Percentiles rank a stretch among this genome's conserved stretches.
Conservation (phyloP, 2,888 invertebrate genomes). For the Parochlus steinenii region DNA sequence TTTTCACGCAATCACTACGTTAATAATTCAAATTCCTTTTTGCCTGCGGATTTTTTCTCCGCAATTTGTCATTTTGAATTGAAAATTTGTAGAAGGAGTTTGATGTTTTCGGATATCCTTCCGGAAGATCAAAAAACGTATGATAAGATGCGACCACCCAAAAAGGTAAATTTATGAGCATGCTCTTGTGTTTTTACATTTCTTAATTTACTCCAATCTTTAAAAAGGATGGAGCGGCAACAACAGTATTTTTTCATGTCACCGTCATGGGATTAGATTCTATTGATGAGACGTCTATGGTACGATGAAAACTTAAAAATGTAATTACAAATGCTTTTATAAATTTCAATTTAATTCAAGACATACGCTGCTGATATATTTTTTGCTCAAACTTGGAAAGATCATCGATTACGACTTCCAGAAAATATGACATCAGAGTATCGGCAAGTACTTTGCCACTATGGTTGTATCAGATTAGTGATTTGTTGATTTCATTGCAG, state of each 20-base stretch:
- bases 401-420: conserved; percentile 65
- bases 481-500: too few relatives aligned
- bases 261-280: conserved; percentile 92
- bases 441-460: conserved; percentile 33
- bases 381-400: conserved; percentile 88
- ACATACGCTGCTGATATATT: conserved; percentile 85
- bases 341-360: conserved; percentile 27
- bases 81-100: conserved; percentile 46
- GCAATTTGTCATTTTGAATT: too few relatives aligned
- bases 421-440: conserved; percentile 90
- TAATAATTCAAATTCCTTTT: too few relatives aligned
- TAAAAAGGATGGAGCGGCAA: conserved; percentile 75
- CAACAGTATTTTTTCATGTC: conserved; percentile 78
- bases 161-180: too few relatives aligned
- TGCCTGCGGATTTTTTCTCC: too few relatives aligned
- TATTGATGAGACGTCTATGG: conserved; percentile 92
- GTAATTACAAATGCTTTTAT: neutral
- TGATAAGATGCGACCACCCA: conserved; percentile 87
- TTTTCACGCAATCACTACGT: too few relatives aligned
- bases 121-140: conserved; percentile 75
- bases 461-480: too few relatives aligned
- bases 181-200: too few relatives aligned
- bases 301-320: conserved; percentile 28
- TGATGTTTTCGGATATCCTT: conserved; percentile 67
- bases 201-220: too few relatives aligned